Evolutionary conservation across 2,797 vertebrate genomes (phyloP).

Genomic region (Mus spretus): DNA sequence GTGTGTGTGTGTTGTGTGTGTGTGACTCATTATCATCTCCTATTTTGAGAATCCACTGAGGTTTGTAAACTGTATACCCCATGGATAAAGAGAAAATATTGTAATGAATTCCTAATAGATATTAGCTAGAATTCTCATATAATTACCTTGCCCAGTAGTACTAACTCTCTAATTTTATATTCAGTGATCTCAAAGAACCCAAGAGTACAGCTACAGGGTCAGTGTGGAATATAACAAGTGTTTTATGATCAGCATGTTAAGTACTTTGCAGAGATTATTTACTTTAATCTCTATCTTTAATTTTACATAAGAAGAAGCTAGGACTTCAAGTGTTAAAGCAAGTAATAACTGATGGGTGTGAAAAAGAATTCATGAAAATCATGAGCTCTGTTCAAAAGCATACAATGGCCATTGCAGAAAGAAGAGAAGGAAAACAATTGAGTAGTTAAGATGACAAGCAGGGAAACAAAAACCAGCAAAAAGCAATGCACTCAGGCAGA

Average conservation of each 20-base stretch:
- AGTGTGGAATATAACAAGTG: neutral
- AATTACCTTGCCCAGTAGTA: neutral
- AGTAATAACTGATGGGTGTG: neutral
- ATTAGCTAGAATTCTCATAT: neutral
- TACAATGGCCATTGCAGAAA: neutral
- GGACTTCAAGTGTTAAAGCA: neutral
- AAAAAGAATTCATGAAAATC: conserved; percentile 3
- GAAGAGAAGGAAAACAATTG: neutral
- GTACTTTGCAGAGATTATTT: neutral
- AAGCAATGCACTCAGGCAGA: neutral
- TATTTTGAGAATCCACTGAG: neutral
- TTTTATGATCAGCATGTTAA: neutral
- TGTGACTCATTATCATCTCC: neutral
- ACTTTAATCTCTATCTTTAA: conserved; percentile 8
- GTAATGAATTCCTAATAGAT: conserved; percentile 21
- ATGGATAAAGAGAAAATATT: neutral
- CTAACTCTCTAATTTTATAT: conserved; percentile 16
- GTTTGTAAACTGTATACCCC: neutral
- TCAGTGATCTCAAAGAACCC: neutral
- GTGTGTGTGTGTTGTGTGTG: neutral
- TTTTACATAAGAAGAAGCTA: conserved; percentile 33
- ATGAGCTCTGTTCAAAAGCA: neutral
- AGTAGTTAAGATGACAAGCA: neutral
- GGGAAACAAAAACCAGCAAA: neutral
- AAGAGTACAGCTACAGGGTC: neutral